Evolutionary conservation across 2,797 vertebrate species (phyloP), one percentile per base, ranked within the genome.

Genomic region (Otolemur crassicaudatus): DNA sequence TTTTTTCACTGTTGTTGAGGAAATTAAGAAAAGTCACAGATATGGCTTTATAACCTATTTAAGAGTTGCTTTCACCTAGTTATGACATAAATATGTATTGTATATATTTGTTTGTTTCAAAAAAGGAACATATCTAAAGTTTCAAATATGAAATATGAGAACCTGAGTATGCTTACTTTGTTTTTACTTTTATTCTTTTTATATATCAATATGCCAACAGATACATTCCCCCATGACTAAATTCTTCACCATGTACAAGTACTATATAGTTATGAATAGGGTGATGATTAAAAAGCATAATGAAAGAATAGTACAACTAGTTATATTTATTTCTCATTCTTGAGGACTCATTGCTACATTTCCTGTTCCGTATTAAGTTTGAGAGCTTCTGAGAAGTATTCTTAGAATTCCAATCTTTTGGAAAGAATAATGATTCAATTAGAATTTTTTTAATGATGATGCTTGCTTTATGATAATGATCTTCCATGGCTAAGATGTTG

Each of bases 401-500:
- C 96, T 97, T 94, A 91, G 96, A 97, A 97, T 96, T 93, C 77
- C 2, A 13, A 77, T 97, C 97, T 93, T 97, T 97, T 95, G 90
- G 96, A 96, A 97, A 96, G 90, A 98, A 98, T 92, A 97, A 94
- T 96, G 95, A 97, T 96, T 97, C 97, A 98, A 96, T 97, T 97
- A 97, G 96, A 85, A 85, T 92, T 95, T 97, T 95, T 86, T 77
- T 13, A 96, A 97, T 97, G 96, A 96, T 23, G 92, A 96, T 97
- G 95, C 97, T 97, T 97, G 94, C 95, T 96, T 97, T 96, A 97
- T 96, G 91, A 76, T 97, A 96, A 97, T 97, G 91, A 95, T 96
- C 53, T 97, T 96, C 93, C 87, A 93, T 76, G 58, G 87, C 90
- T 97, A 87, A 97, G 96, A 97, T 73, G 60, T 70, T 85, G 67